Evolutionary conservation across 1,140 invertebrate species (phyloP), one percentile per base, ranked within the genome.

Genomic region (Drosophila tani): DNA sequence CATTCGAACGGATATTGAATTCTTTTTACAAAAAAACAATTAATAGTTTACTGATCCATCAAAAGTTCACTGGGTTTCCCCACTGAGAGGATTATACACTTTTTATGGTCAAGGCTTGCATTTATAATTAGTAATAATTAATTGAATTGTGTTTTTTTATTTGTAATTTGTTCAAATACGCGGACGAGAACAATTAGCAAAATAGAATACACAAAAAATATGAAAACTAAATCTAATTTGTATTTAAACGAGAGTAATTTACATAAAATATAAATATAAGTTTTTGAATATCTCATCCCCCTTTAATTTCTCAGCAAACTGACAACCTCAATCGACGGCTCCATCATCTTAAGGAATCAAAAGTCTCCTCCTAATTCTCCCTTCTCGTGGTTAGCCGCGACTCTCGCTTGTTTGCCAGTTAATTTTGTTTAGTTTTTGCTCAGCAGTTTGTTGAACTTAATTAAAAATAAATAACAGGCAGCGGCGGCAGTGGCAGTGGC

Each of bases 371-470:
- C 21, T 38, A 55, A 56, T 17, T 24, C 45, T n/a, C 27, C 21
- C 68, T 32, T 8, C 38, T 35, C 14, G 51, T 24, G 69, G 69
- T 79, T 64, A 68, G 57, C 62, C 62, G 49, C 64, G 41, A 57
- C 62, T 62, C 64, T 62, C 55, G 67, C 50, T 58, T 70, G 45
- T 76, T 75, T 66, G 57, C 19, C 84, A 87, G 84, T 73, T 88
- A 84, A 84, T 84, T 88, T 85, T 90, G 81, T 84, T 88, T 75
- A 90, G 82, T 79, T 90, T 79, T 78, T 73, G 70, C 70, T 56
- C 81, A 79, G 65, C 87, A 90, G 84, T 88, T 90, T 88, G 78
- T 79, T 79, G 84, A 88, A 88, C 85, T 81, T 88, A 84, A 88
- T 88, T 90, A 88, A 88, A 90, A 90, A 90, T 88, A 81, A 83